Percentiles rank a stretch among this genome's conserved stretches.
Evolutionary conservation across 2,888 invertebrate genomes (phyloP).

Genomic region (Apotomis turbidana): DNA sequence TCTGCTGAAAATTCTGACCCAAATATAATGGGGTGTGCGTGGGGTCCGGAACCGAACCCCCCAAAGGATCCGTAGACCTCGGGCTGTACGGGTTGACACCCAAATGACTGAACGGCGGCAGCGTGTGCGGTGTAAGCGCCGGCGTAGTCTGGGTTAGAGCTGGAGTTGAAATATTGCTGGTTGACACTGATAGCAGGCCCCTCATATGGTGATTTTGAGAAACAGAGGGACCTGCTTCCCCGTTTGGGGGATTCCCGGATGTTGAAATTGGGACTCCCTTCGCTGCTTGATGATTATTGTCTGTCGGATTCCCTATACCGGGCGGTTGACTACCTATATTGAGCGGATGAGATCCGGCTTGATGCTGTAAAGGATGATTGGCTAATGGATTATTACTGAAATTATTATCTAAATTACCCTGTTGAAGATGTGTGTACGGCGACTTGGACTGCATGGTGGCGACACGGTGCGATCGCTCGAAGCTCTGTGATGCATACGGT

Average conservation of each 20-base stretch:
- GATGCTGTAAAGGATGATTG: slow-evolving; percentile 82
- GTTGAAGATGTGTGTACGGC: slow-evolving; percentile 82
- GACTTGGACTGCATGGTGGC: slow-evolving; percentile 81
- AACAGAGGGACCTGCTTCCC: slow-evolving; percentile 97
- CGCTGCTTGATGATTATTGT: slow-evolving; percentile 72
- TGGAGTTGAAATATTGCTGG: slow-evolving; percentile 86
- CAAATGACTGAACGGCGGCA: slow-evolving; percentile 84
- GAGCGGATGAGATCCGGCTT: slow-evolving; percentile 82
- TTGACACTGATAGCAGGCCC: slow-evolving; percentile 94
- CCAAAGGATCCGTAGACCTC: slow-evolving; percentile 85
- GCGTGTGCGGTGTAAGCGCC: slow-evolving; percentile 82
- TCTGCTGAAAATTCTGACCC: slow-evolving; percentile 84
- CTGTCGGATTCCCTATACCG: slow-evolving; percentile 74
- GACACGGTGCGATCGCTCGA: slow-evolving; percentile 84
- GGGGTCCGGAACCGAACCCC: slow-evolving; percentile 83
- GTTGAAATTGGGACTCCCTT: slow-evolving; percentile 76
- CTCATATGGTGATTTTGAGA: slow-evolving; percentile 93
- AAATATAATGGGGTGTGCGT: slow-evolving; percentile 85
- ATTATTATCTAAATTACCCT: slow-evolving; percentile 84
- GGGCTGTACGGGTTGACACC: slow-evolving; percentile 84
- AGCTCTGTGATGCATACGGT: slow-evolving; percentile 79
- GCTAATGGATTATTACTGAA: slow-evolving; percentile 83
- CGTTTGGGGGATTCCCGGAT: slow-evolving; percentile 95
- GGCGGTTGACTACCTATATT: slow-evolving; percentile 84
- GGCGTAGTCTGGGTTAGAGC: slow-evolving; percentile 82